Evolutionary conservation across 2,888 invertebrate genomes (phyloP).

Genomic region (Nephrotoma appendiculata): DNA sequence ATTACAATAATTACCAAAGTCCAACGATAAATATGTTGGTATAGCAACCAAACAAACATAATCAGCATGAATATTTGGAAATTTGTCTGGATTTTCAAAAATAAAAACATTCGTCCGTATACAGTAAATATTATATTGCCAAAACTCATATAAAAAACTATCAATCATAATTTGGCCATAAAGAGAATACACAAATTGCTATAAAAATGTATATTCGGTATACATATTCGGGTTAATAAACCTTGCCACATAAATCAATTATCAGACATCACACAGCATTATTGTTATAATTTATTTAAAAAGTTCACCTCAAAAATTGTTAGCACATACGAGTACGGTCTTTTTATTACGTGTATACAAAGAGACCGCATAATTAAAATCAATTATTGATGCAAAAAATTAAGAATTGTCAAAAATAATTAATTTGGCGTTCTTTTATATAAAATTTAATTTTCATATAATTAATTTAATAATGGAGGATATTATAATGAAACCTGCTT

Average conservation of each 20-base stretch:
- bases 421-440: neutral
- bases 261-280: neutral
- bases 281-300: neutral
- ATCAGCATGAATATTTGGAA: neutral
- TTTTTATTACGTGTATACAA: neutral
- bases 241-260: neutral
- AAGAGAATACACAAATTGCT: neutral
- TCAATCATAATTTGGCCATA: neutral
- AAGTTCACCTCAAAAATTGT: neutral
- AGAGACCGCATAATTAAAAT: neutral
- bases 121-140: neutral
- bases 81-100: neutral
- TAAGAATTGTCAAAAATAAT: neutral
- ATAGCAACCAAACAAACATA: neutral
- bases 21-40: neutral
- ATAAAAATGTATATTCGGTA: neutral
- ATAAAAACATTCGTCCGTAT: neutral
- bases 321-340: neutral
- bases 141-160: neutral
- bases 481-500: neutral
- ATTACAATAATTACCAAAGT: neutral
- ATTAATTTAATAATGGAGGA: neutral
- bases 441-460: neutral
- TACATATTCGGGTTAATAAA: neutral
- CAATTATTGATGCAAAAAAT: neutral